Evolutionary conservation across 2,797 vertebrate genomes (phyloP).

Genomic region (Cuculus canorus): DNA sequence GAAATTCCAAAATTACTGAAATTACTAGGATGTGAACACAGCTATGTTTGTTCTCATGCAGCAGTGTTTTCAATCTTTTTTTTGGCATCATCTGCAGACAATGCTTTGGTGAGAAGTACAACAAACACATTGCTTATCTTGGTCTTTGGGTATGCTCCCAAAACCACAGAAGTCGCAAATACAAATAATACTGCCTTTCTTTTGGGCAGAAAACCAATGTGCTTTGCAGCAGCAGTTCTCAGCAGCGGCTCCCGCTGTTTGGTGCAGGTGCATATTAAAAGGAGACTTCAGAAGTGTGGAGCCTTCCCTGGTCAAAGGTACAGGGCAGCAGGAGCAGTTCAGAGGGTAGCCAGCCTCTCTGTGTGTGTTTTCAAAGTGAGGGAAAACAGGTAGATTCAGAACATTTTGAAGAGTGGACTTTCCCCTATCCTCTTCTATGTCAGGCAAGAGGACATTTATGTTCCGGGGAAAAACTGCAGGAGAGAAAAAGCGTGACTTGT

Average conservation of each 20-base stretch:
- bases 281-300: background rate
- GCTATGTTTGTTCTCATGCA: background rate
- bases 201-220: background rate
- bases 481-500: background rate
- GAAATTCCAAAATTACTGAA: background rate
- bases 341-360: background rate
- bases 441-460: background rate
- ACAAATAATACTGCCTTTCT: background rate
- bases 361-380: background rate
- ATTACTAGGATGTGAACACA: background rate
- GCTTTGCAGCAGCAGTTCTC: background rate
- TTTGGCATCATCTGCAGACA: background rate
- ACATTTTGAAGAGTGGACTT: background rate
- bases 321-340: background rate
- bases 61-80: background rate
- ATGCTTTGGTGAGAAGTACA: background rate
- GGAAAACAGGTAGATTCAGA: background rate
- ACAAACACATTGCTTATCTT: background rate
- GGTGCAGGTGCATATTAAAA: background rate
- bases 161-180: background rate
- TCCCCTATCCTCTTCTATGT: fast-evolving
- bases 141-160: background rate
- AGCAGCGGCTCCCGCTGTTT: background rate
- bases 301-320: background rate
- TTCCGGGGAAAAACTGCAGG: background rate